Evolutionary conservation across 2,797 vertebrate genomes (phyloP).

Genomic region (Artibeus jamaicensis): DNA sequence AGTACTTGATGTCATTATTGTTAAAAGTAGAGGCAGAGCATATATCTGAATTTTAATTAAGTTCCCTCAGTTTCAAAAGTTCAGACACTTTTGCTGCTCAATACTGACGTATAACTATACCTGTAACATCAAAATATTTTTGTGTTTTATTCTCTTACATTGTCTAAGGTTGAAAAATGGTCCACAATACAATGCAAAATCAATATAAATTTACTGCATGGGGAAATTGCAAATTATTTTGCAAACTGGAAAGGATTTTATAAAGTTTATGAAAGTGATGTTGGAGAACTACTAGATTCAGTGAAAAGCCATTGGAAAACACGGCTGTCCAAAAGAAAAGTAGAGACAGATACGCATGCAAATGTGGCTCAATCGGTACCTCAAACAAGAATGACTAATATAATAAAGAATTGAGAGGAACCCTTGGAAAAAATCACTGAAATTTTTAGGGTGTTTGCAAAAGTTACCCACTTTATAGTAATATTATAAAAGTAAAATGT

Average conservation of each 20-base stretch:
- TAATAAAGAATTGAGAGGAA: neutral
- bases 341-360: neutral
- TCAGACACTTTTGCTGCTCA: neutral
- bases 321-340: neutral
- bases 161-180: neutral
- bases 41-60: neutral
- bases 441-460: neutral
- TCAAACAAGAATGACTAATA: neutral
- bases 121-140: neutral
- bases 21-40: neutral
- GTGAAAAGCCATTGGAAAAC: neutral
- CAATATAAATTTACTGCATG: neutral
- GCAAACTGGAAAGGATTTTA: neutral
- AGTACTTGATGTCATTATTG: neutral
- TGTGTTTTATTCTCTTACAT: neutral
- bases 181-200: neutral
- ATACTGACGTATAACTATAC: neutral
- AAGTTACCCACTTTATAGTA: neutral
- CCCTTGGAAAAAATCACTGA: neutral
- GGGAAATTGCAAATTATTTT: neutral
- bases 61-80: neutral
- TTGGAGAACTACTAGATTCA: neutral
- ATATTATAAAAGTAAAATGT: neutral
- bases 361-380: neutral
- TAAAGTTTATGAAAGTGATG: neutral